Conservation (phyloP, 2,113 vertebrate species). For the Hepsetus odoe region DNA sequence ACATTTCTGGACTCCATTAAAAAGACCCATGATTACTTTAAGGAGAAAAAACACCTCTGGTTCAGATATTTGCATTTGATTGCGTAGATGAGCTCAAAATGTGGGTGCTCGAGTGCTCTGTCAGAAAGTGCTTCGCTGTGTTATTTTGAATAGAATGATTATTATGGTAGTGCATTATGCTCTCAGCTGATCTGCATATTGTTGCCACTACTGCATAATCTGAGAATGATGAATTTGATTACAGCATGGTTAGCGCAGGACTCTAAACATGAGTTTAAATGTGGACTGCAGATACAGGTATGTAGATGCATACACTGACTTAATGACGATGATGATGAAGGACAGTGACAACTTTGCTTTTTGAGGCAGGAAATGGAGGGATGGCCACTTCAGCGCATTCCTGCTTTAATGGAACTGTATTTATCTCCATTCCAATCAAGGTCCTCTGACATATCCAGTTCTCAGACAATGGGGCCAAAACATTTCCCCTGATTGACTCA, state of each 20-base stretch:
- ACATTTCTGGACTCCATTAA: constrained; percentile 79
- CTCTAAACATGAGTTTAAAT: neutral
- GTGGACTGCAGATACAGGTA: neutral
- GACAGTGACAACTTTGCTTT: constrained; percentile 5
- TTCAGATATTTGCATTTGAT: constrained; percentile 77
- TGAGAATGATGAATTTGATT: constrained; percentile 1
- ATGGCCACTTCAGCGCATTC: neutral
- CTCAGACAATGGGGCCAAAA: constrained; percentile 50
- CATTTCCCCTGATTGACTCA: constrained; percentile 53
- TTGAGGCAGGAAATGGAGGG: neutral
- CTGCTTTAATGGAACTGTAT: constrained; percentile 50
- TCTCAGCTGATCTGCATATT: constrained; percentile 45
- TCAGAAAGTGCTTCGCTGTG: constrained; percentile 38
- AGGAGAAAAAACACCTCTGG: constrained; percentile 73
- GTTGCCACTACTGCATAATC: neutral
- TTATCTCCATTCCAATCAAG: constrained; percentile 72
- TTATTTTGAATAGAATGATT: constrained; percentile 48
- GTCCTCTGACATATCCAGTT: constrained; percentile 69
- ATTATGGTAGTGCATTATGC: constrained; percentile 43
- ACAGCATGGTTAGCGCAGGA: neutral
- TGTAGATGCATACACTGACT: neutral
- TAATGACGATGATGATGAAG: neutral
- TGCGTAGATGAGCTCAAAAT: constrained; percentile 74
- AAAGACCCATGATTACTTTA: constrained; percentile 75
- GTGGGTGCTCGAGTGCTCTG: constrained; percentile 67